Conservation (phyloP, 2,113 vertebrate species). For the Nyctibius bracteatus region DNA sequence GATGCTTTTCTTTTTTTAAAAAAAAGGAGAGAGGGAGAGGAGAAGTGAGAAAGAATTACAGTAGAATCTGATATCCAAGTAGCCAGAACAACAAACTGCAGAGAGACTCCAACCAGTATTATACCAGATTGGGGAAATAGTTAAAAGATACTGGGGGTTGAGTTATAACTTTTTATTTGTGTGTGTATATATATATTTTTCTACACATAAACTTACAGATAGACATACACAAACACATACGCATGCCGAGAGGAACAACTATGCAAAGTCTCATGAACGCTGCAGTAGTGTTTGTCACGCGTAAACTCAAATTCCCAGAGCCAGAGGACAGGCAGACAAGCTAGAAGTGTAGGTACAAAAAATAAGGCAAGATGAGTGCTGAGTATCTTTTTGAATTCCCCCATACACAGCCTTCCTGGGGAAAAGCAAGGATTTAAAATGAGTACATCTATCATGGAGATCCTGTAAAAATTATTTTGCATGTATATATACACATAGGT, state of each 20-base stretch:
- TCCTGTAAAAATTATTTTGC: not conserved
- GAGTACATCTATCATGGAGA: not conserved
- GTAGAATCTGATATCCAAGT: conserved; percentile 50
- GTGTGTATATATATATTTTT: not conserved
- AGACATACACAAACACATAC: not conserved
- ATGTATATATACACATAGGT: not conserved
- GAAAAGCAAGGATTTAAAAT: not conserved
- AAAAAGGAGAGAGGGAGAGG: conserved; percentile 48
- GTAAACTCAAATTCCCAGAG: conserved; percentile 1
- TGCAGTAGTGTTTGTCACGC: not conserved
- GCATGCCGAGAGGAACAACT: not conserved
- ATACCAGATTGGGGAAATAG: conserved; percentile 1
- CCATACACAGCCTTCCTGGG: not conserved
- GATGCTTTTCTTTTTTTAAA: conserved; percentile 69
- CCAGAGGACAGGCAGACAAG: not conserved
- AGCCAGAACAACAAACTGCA: conserved; percentile 46
- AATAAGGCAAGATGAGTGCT: not conserved
- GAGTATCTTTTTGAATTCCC: not conserved
- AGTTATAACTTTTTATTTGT: not conserved
- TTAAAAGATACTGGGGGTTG: not conserved
- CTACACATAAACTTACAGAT: not conserved
- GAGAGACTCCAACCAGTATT: not conserved
- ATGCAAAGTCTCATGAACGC: not conserved
- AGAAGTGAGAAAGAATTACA: conserved; percentile 63
- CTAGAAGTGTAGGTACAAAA: not conserved